phyloP scores from a whole-genome alignment of 2,113 vertebrate species.

The Neotoma lepida region DNA sequence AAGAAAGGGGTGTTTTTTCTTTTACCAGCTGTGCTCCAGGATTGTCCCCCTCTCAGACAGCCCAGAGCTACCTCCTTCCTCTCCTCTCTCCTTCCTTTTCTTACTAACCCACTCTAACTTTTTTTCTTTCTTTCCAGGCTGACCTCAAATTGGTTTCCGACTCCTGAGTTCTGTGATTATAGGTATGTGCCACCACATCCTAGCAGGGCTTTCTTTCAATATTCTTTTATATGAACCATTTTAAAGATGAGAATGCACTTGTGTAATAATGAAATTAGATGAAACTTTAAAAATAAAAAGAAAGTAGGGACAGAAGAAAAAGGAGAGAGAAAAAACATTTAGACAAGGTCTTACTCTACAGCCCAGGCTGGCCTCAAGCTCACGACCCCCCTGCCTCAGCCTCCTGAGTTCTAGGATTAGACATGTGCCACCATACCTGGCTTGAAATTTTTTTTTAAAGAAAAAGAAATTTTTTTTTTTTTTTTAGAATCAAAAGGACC shows the following conservation, averaged over 20 bases:
- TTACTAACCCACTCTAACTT: not conserved
- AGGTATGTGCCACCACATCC: not conserved
- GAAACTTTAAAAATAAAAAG: conserved; percentile 5
- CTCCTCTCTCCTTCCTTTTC: too few relatives aligned
- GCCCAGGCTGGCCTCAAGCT: not conserved
- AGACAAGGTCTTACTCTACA: not conserved
- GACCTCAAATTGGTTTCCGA: not conserved
- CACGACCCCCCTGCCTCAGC: not conserved
- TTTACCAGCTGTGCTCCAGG: not conserved
- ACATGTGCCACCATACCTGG: not conserved
- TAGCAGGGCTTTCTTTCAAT: not conserved
- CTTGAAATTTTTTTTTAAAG: not conserved
- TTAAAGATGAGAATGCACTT: conserved; percentile 27
- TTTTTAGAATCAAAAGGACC: not conserved
- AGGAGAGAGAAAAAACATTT: not conserved
- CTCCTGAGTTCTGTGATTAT: not conserved
- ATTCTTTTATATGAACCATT: conserved; percentile 10
- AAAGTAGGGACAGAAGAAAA: not conserved
- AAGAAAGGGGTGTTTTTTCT: not conserved
- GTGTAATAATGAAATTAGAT: not conserved
- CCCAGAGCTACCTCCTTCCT: too few relatives aligned
- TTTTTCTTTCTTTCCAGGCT: not conserved
- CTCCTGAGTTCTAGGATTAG: not conserved
- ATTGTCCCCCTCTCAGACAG: too few relatives aligned
- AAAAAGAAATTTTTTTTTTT: not conserved